A percentile compares a stretch with the other conserved stretches of the same genome.
Evolutionary conservation across 2,888 invertebrate species (phyloP).

Genomic region (Trachelus troglodyta): DNA sequence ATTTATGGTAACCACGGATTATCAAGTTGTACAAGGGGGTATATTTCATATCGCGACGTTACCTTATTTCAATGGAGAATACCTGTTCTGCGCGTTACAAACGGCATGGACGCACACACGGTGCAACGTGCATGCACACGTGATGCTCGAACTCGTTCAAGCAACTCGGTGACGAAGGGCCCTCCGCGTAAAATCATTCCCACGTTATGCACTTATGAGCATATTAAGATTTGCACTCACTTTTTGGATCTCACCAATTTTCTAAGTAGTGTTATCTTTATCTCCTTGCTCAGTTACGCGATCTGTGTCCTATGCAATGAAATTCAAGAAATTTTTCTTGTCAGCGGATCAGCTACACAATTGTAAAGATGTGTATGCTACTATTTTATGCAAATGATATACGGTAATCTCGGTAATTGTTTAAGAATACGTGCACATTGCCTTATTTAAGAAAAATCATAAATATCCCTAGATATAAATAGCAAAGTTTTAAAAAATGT

Average conservation of each 20-base stretch:
- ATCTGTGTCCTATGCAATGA: not conserved
- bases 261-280: not conserved
- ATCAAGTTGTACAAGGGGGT: conserved; percentile 66
- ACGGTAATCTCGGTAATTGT: not conserved
- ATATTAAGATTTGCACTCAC: conserved; percentile 41
- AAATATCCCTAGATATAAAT: not conserved
- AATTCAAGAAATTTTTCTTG: not conserved
- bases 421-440: not conserved
- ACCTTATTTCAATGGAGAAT: conserved; percentile 62
- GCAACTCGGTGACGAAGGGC: conserved; percentile 13
- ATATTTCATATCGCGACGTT: conserved; percentile 66
- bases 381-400: not conserved
- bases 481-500: not conserved
- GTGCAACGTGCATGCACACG: conserved; percentile 26
- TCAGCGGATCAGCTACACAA: not conserved
- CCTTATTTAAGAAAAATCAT: not conserved
- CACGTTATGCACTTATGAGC: conserved; percentile 36
- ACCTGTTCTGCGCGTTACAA: conserved; percentile 57
- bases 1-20: conserved; percentile 67
- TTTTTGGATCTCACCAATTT: conserved; percentile 27
- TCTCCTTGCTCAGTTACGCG: not conserved
- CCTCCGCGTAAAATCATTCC: conserved; percentile 42
- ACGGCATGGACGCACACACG: conserved; percentile 45
- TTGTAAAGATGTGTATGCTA: not conserved
- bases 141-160: conserved; percentile 21